phyloP scores from a whole-genome alignment of 2,797 vertebrate species.

The Serranus cabrilla region DNA sequence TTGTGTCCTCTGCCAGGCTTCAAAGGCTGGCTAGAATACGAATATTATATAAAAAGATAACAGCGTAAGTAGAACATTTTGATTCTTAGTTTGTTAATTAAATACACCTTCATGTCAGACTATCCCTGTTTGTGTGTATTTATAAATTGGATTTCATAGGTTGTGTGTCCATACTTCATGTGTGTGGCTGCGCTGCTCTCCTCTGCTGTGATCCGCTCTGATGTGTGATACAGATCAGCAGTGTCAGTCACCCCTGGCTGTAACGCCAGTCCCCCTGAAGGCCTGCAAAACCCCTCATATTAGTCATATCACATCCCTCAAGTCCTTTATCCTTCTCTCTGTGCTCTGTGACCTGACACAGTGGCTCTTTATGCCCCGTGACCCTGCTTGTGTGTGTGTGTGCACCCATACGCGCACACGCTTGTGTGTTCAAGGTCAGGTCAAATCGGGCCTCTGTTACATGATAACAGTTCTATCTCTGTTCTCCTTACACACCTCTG shows the following conservation, averaged over 20 bases:
- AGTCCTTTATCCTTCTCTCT: constrained; percentile 80
- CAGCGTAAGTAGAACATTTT: not conserved
- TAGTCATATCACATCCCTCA: constrained; percentile 86
- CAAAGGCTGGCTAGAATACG: constrained; percentile 14
- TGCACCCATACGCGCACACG: not conserved
- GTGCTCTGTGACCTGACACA: constrained; percentile 84
- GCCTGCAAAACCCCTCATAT: constrained; percentile 86
- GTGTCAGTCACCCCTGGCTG: constrained; percentile 85
- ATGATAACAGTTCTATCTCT: constrained; percentile 79
- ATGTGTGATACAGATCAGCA: constrained; percentile 86
- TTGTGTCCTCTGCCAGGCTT: constrained; percentile 30
- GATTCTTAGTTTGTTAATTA: constrained; percentile 17
- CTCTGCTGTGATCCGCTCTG: constrained; percentile 77
- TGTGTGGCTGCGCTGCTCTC: constrained; percentile 58
- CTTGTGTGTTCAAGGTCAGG: constrained; percentile 79
- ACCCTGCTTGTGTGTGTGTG: constrained; percentile 63
- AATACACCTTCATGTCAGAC: not conserved
- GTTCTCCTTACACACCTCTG: constrained; percentile 71
- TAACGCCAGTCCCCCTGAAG: constrained; percentile 77
- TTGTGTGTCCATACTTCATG: constrained; percentile 57
- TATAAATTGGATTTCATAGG: constrained; percentile 25
- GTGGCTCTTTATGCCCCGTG: constrained; percentile 82
- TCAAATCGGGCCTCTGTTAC: constrained; percentile 74
- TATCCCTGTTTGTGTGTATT: constrained; percentile 23
- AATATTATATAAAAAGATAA: constrained; percentile 2